A percentile compares a stretch with the other conserved stretches of the same genome.
These are phyloP conservation scores for Sturmia bella DNA, from an alignment of 2,888 invertebrate species.

Conservation along the genomic window DNA sequence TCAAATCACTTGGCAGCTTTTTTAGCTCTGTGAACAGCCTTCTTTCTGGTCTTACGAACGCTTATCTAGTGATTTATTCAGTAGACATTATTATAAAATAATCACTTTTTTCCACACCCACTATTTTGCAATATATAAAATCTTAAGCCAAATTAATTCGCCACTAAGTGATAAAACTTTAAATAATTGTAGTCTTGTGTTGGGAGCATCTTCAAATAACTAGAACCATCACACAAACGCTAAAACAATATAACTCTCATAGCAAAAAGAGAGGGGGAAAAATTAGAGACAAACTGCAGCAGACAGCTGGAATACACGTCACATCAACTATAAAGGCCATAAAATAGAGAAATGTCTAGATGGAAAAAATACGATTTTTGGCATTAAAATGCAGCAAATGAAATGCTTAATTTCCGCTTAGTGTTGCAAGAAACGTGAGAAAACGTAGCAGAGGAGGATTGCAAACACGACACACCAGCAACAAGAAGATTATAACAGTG, in stretches of 20 bases:
- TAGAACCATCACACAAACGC: neutral
- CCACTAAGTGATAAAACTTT: conserved; percentile 25
- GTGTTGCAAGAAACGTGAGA: conserved; percentile 57
- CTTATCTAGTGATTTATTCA: too few species aligned
- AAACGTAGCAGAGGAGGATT: conserved; percentile 27
- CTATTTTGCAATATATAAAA: neutral
- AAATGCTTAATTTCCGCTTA: conserved; percentile 63
- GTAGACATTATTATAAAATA: conserved; percentile 32
- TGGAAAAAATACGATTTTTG: conserved; percentile 17
- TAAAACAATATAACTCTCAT: conserved; percentile 2
- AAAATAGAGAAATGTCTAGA: neutral
- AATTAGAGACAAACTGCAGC: conserved; percentile 6
- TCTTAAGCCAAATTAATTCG: conserved; percentile 14
- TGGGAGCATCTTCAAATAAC: conserved; percentile 21
- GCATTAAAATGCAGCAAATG: conserved; percentile 50
- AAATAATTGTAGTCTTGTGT: conserved; percentile 27
- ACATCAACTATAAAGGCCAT: conserved; percentile 14
- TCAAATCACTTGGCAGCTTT: conserved; percentile 1
- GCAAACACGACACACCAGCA: conserved; percentile 4
- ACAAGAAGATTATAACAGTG: conserved; percentile 17
- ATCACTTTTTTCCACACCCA: conserved; percentile 23
- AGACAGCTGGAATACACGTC: conserved; percentile 15
- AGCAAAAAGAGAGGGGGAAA: neutral
- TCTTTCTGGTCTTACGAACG: too few species aligned
- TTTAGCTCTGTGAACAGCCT: too few species aligned